A percentile compares a stretch with the other conserved stretches of the same genome.
Conservation (phyloP, 2,888 invertebrate species). For the Lepidochitona cinerea region DNA sequence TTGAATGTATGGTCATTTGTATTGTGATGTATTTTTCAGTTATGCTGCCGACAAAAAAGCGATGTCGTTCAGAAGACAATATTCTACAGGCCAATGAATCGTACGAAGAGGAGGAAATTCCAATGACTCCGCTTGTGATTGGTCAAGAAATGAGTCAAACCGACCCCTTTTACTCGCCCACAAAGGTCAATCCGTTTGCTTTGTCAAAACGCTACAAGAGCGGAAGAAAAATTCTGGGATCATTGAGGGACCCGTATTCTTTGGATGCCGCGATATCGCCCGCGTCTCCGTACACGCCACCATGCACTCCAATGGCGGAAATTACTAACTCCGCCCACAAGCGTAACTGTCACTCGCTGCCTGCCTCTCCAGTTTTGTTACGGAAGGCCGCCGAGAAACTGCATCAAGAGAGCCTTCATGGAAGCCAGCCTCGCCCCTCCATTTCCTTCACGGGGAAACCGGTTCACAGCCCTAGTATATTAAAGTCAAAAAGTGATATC, state of each 20-base stretch:
- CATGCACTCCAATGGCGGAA: slow-evolving; percentile 51
- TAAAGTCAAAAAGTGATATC: slow-evolving; percentile 4
- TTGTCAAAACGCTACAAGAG: slow-evolving; percentile 56
- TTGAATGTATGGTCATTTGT: no score
- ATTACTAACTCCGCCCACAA: slow-evolving; percentile 8
- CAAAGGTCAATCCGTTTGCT: slow-evolving; percentile 60
- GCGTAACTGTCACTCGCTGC: slow-evolving; percentile 63
- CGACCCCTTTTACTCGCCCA: slow-evolving; percentile 70
- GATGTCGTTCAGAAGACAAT: slow-evolving; percentile 62
- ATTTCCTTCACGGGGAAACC: slow-evolving; percentile 1
- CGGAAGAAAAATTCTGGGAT: slow-evolving; percentile 60
- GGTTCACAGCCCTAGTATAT: slow-evolving; percentile 2
- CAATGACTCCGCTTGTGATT: slow-evolving; percentile 76
- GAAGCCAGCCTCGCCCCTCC: slow-evolving; percentile 33
- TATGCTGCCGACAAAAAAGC: slow-evolving; percentile 30
- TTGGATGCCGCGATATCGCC: slow-evolving; percentile 82
- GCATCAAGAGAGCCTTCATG: slow-evolving; percentile 60
- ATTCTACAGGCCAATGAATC: slow-evolving; percentile 52
- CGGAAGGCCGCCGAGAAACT: slow-evolving; percentile 58
- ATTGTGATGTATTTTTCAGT: no score
- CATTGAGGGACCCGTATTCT: slow-evolving; percentile 62
- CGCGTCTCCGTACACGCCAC: slow-evolving; percentile 56
- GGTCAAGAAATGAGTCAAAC: slow-evolving; percentile 85
- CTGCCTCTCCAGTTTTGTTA: slow-evolving; percentile 60
- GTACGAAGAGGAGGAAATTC: slow-evolving; percentile 23